These are phyloP conservation scores for Cydia splendana DNA, from an alignment of 1,140 invertebrate species.

Conservation along the genomic window DNA sequence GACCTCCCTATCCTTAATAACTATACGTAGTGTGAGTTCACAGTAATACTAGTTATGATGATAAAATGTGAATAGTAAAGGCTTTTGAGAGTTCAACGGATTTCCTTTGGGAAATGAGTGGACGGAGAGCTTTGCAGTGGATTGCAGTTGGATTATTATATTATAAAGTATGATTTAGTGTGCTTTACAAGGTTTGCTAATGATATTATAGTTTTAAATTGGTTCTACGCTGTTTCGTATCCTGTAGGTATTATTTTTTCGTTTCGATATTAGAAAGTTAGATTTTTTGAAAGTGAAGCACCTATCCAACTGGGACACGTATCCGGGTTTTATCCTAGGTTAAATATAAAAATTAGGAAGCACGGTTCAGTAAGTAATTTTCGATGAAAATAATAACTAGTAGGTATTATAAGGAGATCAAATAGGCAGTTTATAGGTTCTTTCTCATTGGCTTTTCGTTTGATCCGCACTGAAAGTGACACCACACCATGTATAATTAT, in stretches of 20 bases:
- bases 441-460: too few relatives aligned
- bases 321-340: too few relatives aligned
- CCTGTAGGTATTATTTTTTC: background rate
- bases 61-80: background rate
- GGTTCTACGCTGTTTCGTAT: too few relatives aligned
- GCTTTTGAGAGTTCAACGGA: slow-evolving; percentile 1
- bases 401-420: too few relatives aligned
- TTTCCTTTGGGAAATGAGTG: background rate
- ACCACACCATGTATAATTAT: too few relatives aligned
- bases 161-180: slow-evolving; percentile 8
- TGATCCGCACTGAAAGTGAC: too few relatives aligned
- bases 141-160: background rate
- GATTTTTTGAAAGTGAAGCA: background rate
- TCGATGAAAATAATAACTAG: too few relatives aligned
- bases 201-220: background rate
- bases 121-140: background rate
- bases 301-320: too few relatives aligned
- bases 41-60: background rate
- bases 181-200: background rate
- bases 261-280: background rate
- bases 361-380: too few relatives aligned
- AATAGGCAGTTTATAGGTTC: too few relatives aligned
- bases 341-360: too few relatives aligned
- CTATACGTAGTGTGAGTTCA: background rate
- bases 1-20: background rate